These are phyloP conservation scores for Hafferia zeledoni DNA, from an alignment of 2,797 vertebrate species.

Conservation along the genomic window DNA sequence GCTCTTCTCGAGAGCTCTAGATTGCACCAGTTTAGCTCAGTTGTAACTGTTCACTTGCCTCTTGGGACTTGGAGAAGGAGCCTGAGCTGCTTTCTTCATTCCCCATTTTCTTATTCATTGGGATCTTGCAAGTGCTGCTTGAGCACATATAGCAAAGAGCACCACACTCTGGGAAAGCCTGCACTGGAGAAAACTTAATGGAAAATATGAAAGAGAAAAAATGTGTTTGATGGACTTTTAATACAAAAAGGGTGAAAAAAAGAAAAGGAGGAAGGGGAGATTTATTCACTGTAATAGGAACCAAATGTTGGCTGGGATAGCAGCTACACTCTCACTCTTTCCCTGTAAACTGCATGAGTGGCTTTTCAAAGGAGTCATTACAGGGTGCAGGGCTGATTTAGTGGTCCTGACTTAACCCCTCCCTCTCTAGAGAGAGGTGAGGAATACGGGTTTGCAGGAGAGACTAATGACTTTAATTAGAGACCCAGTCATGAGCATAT, in stretches of 20 bases:
- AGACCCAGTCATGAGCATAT: not conserved
- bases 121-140: slow-evolving; percentile 32
- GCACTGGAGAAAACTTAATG: slow-evolving; percentile 59
- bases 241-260: slow-evolving; percentile 56
- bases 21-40: slow-evolving; percentile 18
- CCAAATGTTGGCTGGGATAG: slow-evolving; percentile 83
- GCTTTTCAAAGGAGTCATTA: slow-evolving; percentile 69
- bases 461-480: not conserved
- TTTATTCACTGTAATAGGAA: slow-evolving; percentile 84
- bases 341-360: slow-evolving; percentile 57
- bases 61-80: not conserved
- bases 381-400: slow-evolving; percentile 7
- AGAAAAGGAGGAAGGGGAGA: slow-evolving; percentile 57
- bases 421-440: not conserved
- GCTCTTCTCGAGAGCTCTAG: slow-evolving; percentile 3
- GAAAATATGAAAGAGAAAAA: slow-evolving; percentile 75
- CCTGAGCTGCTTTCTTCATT: slow-evolving; percentile 2
- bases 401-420: slow-evolving; percentile 67
- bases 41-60: slow-evolving; percentile 5
- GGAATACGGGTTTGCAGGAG: not conserved
- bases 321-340: slow-evolving; percentile 70
- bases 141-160: slow-evolving; percentile 49
- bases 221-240: slow-evolving; percentile 74
- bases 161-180: slow-evolving; percentile 30
- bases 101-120: slow-evolving; percentile 1